A percentile compares a stretch with the other conserved stretches of the same genome.
Conservation (phyloP, 2,888 invertebrate genomes). For the Athrips mouffetella region DNA sequence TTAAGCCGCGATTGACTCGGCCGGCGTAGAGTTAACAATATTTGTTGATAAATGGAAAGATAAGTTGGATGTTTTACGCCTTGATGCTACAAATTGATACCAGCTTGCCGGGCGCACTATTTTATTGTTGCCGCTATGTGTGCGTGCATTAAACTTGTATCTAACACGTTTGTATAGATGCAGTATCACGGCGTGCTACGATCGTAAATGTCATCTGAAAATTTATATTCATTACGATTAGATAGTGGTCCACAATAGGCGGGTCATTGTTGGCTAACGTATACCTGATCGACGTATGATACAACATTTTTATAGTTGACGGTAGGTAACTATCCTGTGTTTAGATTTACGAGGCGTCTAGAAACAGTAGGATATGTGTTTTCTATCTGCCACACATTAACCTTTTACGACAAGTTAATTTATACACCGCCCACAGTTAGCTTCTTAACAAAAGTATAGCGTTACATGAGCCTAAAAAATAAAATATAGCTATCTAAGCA, state of each 20-base stretch:
- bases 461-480: conserved; percentile 45
- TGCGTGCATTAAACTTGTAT: conserved; percentile 60
- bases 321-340: conserved; percentile 28
- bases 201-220: conserved; percentile 78
- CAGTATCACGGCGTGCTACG: conserved; percentile 64
- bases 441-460: conserved; percentile 46
- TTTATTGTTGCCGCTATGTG: conserved; percentile 35
- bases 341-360: conserved; percentile 47
- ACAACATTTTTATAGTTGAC: conserved; percentile 66
- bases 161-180: conserved; percentile 66
- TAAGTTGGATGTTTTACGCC: conserved; percentile 52
- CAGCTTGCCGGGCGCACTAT: conserved; percentile 32
- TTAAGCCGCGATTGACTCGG: conserved; percentile 29
- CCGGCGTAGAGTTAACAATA: conserved; percentile 39
- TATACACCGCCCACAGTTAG: conserved; percentile 53
- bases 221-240: conserved; percentile 79
- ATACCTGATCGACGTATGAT: conserved; percentile 72
- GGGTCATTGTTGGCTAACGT: conserved; percentile 63
- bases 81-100: conserved; percentile 62
- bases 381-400: conserved; percentile 49
- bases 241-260: conserved; percentile 70
- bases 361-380: conserved; percentile 55
- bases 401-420: conserved; percentile 60
- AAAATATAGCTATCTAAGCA: conserved; percentile 32
- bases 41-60: conserved; percentile 57